phyloP scores from a whole-genome alignment of 1,140 invertebrate species.

The Macrotrachela quadricornifera region DNA sequence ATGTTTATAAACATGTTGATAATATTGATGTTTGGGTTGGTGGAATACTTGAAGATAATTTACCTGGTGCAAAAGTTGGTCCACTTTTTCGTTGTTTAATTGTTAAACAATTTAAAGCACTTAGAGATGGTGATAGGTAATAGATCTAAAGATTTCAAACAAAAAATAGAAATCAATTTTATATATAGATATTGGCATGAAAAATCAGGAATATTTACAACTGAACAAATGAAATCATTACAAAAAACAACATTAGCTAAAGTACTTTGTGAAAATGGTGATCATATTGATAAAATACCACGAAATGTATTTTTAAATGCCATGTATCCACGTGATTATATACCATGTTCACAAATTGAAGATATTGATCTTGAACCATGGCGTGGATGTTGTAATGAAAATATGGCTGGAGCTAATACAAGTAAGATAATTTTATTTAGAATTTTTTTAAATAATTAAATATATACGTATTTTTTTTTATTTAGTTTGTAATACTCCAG shows the following conservation, averaged over 20 bases:
- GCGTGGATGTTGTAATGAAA: constrained; percentile 6
- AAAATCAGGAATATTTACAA: constrained; percentile 57
- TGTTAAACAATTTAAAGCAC: neutral
- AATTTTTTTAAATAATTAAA: too few species aligned
- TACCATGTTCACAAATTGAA: constrained; percentile 27
- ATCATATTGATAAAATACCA: constrained; percentile 61
- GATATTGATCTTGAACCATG: constrained; percentile 38
- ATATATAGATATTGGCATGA: constrained; percentile 69
- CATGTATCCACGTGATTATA: constrained; percentile 15
- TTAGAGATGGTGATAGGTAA: constrained; percentile 3
- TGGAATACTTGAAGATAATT: constrained; percentile 66
- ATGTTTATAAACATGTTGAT: constrained; percentile 66
- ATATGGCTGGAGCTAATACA: too few species aligned
- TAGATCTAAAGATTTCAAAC: neutral
- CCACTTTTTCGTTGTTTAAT: constrained; percentile 58
- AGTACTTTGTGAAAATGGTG: constrained; percentile 69
- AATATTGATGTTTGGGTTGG: constrained; percentile 93
- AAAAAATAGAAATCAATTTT: constrained; percentile 2
- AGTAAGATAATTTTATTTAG: too few species aligned
- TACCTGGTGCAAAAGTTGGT: constrained; percentile 60
- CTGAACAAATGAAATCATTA: constrained; percentile 58
- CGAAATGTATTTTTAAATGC: constrained; percentile 61
- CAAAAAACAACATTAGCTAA: constrained; percentile 49
- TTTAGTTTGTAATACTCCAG: too few species aligned
- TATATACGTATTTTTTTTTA: too few species aligned